Conservation (phyloP, 37 sponge, comb jelly and placozoan species). For the Eunapius fragilis region DNA sequence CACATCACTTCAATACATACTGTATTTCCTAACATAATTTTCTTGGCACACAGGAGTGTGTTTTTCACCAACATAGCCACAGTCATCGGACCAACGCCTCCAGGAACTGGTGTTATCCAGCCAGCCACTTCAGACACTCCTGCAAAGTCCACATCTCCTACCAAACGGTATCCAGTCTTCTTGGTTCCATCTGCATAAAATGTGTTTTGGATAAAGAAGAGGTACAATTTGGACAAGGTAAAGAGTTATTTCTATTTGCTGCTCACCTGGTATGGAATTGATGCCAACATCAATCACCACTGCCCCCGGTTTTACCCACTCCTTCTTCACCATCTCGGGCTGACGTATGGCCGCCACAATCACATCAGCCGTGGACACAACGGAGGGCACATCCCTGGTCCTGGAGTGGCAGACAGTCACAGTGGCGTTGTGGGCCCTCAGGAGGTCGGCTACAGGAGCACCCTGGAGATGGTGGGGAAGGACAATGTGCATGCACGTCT, state of each 20-base stretch:
- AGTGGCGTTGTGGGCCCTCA: constrained; percentile 76
- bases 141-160: constrained; percentile 94
- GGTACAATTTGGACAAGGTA: no score
- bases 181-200: constrained; percentile 69
- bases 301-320: constrained; percentile 95
- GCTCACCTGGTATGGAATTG: constrained; percentile 79
- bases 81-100: constrained; percentile 99
- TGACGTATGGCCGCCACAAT: constrained; percentile 88
- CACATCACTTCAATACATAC: neutral
- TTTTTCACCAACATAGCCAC: constrained; percentile 97
- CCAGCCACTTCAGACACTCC: constrained; percentile 76
- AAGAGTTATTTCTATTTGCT: neutral
- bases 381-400: constrained; percentile 59
- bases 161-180: constrained; percentile 80
- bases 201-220: no score
- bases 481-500: no score
- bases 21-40: constrained; percentile 7
- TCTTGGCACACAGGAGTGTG: constrained; percentile 77
- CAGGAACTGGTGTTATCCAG: constrained; percentile 97
- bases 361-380: constrained; percentile 82
- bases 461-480: constrained; percentile 54
- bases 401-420: constrained; percentile 93
- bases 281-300: constrained; percentile 98
- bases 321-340: constrained; percentile 81
- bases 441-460: constrained; percentile 83